phyloP scores from a whole-genome alignment of 2,888 invertebrate genomes.

The Zaprionus lineosus region DNA sequence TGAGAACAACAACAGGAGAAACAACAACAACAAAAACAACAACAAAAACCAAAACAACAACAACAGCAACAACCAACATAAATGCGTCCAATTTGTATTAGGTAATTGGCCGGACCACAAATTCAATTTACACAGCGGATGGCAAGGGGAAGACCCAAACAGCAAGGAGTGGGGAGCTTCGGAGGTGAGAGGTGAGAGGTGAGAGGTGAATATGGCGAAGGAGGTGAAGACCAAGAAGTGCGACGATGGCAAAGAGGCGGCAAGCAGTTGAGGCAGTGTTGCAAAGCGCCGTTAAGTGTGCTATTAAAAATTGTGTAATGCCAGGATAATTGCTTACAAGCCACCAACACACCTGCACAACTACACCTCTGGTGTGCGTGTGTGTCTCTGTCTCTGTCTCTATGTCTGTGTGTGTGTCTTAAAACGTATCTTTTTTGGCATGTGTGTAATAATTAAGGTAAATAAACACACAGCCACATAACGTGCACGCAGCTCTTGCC shows the following conservation, averaged over 20 bases:
- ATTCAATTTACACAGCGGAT: slow-evolving; percentile 24
- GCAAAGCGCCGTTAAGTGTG: slow-evolving; percentile 50
- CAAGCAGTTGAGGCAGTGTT: background rate
- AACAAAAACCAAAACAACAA: background rate
- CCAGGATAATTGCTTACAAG: slow-evolving; percentile 72
- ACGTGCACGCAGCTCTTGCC: too few relatives aligned
- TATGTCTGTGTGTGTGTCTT: slow-evolving; percentile 4
- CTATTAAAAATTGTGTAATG: slow-evolving; percentile 68
- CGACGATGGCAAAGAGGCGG: background rate
- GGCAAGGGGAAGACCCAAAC: background rate
- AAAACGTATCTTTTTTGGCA: slow-evolving; percentile 21
- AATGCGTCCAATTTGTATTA: slow-evolving; percentile 40
- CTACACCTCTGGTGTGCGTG: background rate
- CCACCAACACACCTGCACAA: slow-evolving; percentile 43
- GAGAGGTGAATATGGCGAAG: background rate
- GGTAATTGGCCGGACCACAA: slow-evolving; percentile 33
- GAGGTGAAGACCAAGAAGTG: background rate
- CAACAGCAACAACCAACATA: background rate
- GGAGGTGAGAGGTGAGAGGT: too few relatives aligned
- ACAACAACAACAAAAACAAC: background rate
- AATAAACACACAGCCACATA: slow-evolving; percentile 37
- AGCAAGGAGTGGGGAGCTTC: too few relatives aligned
- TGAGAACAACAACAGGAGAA: background rate
- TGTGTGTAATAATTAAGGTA: slow-evolving; percentile 61
- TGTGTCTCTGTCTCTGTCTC: slow-evolving; percentile 1